These are phyloP conservation scores for Hipposideros larvatus DNA, from an alignment of 2,797 vertebrate genomes.

Conservation along the genomic window DNA sequence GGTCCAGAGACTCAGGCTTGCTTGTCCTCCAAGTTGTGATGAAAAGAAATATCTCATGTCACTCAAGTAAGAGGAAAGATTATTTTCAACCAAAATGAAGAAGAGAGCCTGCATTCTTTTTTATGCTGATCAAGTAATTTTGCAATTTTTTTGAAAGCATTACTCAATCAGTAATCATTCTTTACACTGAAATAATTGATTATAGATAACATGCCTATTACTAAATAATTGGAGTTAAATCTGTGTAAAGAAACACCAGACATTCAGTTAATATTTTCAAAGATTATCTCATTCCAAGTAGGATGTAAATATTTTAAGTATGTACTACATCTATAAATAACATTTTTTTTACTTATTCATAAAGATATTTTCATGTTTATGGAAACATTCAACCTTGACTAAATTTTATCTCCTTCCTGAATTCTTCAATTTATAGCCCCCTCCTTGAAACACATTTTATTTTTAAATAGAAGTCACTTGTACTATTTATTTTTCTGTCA, in stretches of 20 bases:
- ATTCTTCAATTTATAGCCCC: neutral
- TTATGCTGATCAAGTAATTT: neutral
- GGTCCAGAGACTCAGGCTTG: neutral
- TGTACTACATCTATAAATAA: neutral
- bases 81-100: neutral
- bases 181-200: neutral
- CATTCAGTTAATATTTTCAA: slow-evolving; percentile 7
- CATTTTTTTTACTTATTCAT: slow-evolving; percentile 6
- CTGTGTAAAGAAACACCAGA: neutral
- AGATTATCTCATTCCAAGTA: neutral
- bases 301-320: neutral
- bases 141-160: neutral
- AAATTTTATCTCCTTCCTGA: neutral
- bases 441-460: neutral
- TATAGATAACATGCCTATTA: neutral
- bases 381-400: neutral
- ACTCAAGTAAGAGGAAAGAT: neutral
- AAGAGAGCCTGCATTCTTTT: neutral
- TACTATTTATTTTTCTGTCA: neutral
- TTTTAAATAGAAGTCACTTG: neutral
- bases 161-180: neutral
- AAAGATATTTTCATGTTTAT: neutral
- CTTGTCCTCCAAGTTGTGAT: neutral
- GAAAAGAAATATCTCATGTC: neutral
- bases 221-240: neutral